Evolutionary conservation across 2,888 invertebrate genomes (phyloP).

Genomic region (Mesorhabditis spiculigera): DNA sequence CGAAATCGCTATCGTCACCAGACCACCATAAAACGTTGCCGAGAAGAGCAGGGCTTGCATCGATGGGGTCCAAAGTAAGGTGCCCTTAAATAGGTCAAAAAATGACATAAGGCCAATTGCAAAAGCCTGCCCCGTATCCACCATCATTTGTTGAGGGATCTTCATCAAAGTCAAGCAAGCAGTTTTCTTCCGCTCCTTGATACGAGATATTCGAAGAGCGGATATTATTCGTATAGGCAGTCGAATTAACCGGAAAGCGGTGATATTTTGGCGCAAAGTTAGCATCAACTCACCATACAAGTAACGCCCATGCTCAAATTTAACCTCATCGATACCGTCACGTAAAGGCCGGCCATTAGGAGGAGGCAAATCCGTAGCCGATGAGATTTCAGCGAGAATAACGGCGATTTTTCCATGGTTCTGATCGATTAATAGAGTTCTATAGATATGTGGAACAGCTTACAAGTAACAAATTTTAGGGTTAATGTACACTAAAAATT

Average conservation of each 20-base stretch:
- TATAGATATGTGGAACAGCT: too few relatives aligned
- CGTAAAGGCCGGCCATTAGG: conserved; percentile 13
- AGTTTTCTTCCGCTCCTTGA: neutral
- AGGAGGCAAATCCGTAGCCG: neutral
- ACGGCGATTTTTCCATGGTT: neutral
- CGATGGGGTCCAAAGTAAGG: conserved; percentile 35
- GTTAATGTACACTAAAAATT: too few relatives aligned
- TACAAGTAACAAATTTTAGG: too few relatives aligned
- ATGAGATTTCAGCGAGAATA: conserved; percentile 4
- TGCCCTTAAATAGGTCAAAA: conserved; percentile 22
- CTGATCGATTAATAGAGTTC: too few relatives aligned
- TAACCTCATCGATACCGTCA: conserved; percentile 22
- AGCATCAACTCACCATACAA: conserved; percentile 44
- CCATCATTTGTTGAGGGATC: conserved; percentile 8
- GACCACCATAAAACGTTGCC: conserved; percentile 43
- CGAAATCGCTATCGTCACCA: conserved; percentile 35
- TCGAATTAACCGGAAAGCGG: neutral
- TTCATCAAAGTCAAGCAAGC: conserved; percentile 9
- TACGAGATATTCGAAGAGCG: neutral
- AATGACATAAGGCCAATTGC: neutral
- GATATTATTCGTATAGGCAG: neutral
- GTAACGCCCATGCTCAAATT: conserved; percentile 40
- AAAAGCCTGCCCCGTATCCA: conserved; percentile 18
- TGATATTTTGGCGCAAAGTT: neutral
- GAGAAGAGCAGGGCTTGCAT: conserved; percentile 42